These are phyloP conservation scores for Gonioctena quinquepunctata DNA, from an alignment of 1,140 invertebrate species.

Conservation along the genomic window DNA sequence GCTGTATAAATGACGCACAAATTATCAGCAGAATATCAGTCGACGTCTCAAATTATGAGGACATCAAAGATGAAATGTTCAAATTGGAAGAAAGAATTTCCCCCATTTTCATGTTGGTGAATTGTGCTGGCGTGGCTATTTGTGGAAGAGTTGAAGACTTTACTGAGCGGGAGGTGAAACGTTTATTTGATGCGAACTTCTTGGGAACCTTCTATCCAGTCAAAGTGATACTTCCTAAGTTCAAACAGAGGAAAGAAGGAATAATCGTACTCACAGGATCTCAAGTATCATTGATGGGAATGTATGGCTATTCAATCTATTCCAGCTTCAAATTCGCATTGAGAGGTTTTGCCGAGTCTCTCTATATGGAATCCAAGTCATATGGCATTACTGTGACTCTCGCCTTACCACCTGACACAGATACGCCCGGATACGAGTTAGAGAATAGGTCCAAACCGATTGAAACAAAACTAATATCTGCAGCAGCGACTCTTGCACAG, in stretches of 20 bases:
- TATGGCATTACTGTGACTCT: conserved; percentile 86
- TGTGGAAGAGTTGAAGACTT: conserved; percentile 85
- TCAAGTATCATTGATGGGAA: conserved; percentile 86
- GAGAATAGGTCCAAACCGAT: conserved; percentile 85
- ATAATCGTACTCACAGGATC: conserved; percentile 87
- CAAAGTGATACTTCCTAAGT: conserved; percentile 68
- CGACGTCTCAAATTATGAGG: conserved; percentile 71
- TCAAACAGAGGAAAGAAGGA: conserved; percentile 74
- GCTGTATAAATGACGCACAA: conserved; percentile 59
- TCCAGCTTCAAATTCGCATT: conserved; percentile 93
- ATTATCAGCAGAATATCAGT: conserved; percentile 70
- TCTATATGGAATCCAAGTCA: conserved; percentile 88
- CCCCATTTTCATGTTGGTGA: conserved; percentile 86
- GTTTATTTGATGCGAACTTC: conserved; percentile 73
- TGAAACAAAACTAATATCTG: conserved; percentile 88
- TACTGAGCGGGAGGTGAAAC: conserved; percentile 69
- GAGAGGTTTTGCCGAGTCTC: conserved; percentile 88
- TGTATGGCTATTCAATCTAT: conserved; percentile 87
- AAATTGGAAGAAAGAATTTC: conserved; percentile 57
- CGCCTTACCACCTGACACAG: conserved; percentile 92
- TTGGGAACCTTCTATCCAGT: conserved; percentile 73
- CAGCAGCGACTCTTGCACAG: conserved; percentile 73
- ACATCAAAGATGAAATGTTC: conserved; percentile 63
- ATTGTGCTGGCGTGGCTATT: conserved; percentile 86
- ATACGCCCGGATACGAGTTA: conserved; percentile 91